phyloP scores from a whole-genome alignment of 2,113 vertebrate genomes.

The Hiodon alosoides region DNA sequence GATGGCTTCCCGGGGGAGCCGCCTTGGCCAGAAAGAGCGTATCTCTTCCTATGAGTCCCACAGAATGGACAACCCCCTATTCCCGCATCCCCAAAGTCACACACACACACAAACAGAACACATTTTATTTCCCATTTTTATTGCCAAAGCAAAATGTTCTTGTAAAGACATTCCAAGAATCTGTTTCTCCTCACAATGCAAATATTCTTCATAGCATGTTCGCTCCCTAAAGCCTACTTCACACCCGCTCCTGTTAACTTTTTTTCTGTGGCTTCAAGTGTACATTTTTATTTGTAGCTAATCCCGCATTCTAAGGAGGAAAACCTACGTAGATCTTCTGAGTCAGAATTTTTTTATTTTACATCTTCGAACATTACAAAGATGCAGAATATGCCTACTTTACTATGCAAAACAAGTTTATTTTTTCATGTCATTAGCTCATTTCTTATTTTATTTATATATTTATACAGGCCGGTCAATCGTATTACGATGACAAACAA shows the following conservation, averaged over 20 bases:
- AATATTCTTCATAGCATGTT: constrained; percentile 2
- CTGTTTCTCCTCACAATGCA: constrained; percentile 22
- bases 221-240: neutral
- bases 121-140: too few relatives aligned
- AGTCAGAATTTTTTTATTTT: neutral
- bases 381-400: too few relatives aligned
- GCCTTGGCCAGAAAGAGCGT: constrained; percentile 39
- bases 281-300: neutral
- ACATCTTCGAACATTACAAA: neutral
- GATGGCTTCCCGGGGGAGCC: constrained; percentile 37
- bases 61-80: constrained; percentile 3
- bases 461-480: too few relatives aligned
- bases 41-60: constrained; percentile 41
- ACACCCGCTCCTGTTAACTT: constrained; percentile 13
- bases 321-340: neutral
- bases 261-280: constrained; percentile 9
- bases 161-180: constrained; percentile 12
- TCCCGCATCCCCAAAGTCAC: neutral
- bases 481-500: too few relatives aligned
- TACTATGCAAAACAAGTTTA: too few relatives aligned
- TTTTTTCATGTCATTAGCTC: too few relatives aligned
- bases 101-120: neutral
- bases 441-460: too few relatives aligned
- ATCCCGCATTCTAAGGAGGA: neutral
- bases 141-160: constrained; percentile 35